Conservation (phyloP, 2,888 invertebrate species). For the Acanthosoma haemorrhoidale region DNA sequence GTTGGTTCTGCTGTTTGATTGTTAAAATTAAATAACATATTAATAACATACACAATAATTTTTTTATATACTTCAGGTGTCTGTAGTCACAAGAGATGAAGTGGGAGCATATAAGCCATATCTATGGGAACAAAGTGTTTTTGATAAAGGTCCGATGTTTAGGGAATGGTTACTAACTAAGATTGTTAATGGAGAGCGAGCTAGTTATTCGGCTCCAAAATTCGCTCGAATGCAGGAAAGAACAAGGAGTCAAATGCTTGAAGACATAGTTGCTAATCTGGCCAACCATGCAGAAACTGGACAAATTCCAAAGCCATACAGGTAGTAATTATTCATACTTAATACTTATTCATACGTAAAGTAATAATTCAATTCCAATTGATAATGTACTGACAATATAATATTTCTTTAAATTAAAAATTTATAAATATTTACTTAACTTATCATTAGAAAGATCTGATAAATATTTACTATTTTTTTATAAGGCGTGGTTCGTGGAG, state of each 20-base stretch:
- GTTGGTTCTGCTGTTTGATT: too few species aligned
- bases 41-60: too few species aligned
- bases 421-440: too few species aligned
- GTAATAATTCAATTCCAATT: too few species aligned
- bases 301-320: constrained; percentile 89
- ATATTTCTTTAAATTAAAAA: too few species aligned
- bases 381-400: too few species aligned
- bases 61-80: constrained; percentile 61
- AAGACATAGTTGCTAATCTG: constrained; percentile 87
- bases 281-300: constrained; percentile 93
- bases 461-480: background rate
- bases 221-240: constrained; percentile 92
- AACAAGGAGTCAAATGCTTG: constrained; percentile 81
- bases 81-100: constrained; percentile 88
- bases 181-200: constrained; percentile 88
- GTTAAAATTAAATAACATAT: too few species aligned
- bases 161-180: constrained; percentile 90
- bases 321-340: constrained; percentile 51
- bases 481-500: constrained; percentile 75
- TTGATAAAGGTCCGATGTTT: constrained; percentile 92
- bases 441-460: too few species aligned
- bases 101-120: constrained; percentile 94
- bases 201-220: constrained; percentile 90
- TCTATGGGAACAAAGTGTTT: constrained; percentile 90
- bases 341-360: too few species aligned